These are phyloP conservation scores for Perizoma affinitatum DNA, from an alignment of 2,888 invertebrate genomes.

Conservation along the genomic window DNA sequence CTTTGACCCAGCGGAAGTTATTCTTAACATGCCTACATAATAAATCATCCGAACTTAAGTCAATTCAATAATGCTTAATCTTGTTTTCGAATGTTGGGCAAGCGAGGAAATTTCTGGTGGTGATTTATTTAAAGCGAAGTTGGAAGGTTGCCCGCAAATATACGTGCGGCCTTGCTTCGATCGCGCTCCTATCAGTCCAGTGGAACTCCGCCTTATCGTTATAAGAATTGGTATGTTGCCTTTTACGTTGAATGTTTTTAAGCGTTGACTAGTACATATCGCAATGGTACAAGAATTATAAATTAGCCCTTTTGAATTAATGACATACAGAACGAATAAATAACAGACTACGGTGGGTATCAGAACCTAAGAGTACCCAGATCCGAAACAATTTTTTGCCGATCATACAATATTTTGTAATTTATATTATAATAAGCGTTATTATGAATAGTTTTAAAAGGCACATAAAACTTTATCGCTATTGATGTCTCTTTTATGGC, in stretches of 20 bases:
- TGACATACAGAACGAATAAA: too few relatives aligned
- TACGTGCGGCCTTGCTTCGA: constrained; percentile 42
- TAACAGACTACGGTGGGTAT: too few relatives aligned
- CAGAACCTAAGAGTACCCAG: too few relatives aligned
- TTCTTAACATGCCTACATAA: constrained; percentile 35
- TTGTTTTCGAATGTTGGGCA: constrained; percentile 60
- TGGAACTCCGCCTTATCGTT: constrained; percentile 31
- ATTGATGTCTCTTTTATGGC: background rate
- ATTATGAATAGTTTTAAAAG: constrained; percentile 11
- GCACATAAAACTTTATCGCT: constrained; percentile 5
- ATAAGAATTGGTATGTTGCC: constrained; percentile 33
- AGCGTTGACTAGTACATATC: constrained; percentile 10
- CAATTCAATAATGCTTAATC: constrained; percentile 70
- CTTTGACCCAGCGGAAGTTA: constrained; percentile 27
- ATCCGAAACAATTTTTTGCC: too few relatives aligned
- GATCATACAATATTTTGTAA: constrained; percentile 1
- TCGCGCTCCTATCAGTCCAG: constrained; percentile 34
- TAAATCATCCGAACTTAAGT: constrained; percentile 51
- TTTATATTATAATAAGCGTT: constrained; percentile 1
- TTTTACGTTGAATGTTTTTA: constrained; percentile 34
- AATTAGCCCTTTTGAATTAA: background rate
- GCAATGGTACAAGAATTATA: constrained; percentile 8
- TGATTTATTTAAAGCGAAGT: constrained; percentile 69
- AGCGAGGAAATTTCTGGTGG: constrained; percentile 59
- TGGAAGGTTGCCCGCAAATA: constrained; percentile 66